phyloP scores from a whole-genome alignment of 1,140 invertebrate genomes.

The Venturia canescens region DNA sequence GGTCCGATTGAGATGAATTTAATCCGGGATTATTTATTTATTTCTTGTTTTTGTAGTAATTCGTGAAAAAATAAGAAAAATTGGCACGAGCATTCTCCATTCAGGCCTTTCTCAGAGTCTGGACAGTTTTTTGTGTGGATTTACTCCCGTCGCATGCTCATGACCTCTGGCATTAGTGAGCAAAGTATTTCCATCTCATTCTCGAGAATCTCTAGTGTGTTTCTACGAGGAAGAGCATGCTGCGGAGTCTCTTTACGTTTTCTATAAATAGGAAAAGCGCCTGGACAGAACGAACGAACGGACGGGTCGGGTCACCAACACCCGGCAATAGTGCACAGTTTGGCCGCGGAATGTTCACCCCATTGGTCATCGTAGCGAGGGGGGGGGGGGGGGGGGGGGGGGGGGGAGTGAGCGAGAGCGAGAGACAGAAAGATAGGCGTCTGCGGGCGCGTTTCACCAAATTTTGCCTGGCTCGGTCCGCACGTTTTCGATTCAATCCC shows the following conservation, averaged over 20 bases:
- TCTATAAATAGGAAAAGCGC: slow-evolving; percentile 67
- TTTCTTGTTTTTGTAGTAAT: no score
- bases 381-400: no score
- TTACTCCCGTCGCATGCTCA: no score
- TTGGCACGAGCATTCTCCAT: no score
- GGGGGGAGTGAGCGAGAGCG: not conserved
- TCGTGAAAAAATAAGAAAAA: no score
- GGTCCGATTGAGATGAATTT: no score
- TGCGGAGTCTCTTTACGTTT: slow-evolving; percentile 41
- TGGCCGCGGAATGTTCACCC: slow-evolving; percentile 67
- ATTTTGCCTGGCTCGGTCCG: not conserved
- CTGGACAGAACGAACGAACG: slow-evolving; percentile 55
- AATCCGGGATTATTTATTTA: no score
- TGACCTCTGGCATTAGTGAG: not conserved
- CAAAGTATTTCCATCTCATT: slow-evolving; percentile 48
- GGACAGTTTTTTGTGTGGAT: no score
- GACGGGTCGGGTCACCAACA: slow-evolving; percentile 59
- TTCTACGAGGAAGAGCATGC: slow-evolving; percentile 51
- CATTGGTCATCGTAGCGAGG: slow-evolving; percentile 41
- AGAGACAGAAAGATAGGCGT: not conserved
- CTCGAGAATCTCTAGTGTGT: slow-evolving; percentile 36
- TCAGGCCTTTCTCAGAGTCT: no score
- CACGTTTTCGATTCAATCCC: slow-evolving; percentile 13
- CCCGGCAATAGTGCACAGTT: slow-evolving; percentile 59
- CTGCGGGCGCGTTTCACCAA: not conserved